Conservation (phyloP, 2,797 vertebrate species). For the Alectoris magna region DNA sequence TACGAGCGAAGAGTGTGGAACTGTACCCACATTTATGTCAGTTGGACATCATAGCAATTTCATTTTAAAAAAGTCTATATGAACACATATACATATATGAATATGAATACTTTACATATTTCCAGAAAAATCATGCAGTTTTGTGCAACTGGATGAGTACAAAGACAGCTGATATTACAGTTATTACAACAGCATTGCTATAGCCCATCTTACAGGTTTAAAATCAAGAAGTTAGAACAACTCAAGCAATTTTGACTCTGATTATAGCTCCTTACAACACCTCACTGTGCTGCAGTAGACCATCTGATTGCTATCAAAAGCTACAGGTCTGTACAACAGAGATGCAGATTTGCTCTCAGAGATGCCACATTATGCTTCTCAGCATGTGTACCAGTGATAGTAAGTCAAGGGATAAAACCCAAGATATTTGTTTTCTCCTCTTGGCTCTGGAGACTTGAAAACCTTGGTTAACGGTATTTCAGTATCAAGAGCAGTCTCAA, state of each 20-base stretch:
- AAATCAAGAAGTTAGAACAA: not conserved
- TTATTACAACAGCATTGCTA: not conserved
- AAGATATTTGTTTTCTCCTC: not conserved
- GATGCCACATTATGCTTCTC: not conserved
- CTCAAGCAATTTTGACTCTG: not conserved
- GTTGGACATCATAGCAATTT: not conserved
- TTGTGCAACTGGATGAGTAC: not conserved
- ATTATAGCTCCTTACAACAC: not conserved
- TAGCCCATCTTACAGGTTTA: not conserved
- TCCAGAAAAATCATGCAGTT: not conserved
- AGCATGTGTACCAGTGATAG: not conserved
- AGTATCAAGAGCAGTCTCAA: not conserved
- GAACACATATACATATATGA: not conserved
- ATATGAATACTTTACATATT: not conserved
- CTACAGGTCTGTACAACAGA: not conserved
- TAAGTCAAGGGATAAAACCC: not conserved
- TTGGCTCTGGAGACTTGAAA: not conserved
- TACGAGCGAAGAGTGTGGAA: not conserved
- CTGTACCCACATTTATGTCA: not conserved
- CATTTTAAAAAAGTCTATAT: not conserved
- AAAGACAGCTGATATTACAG: not conserved
- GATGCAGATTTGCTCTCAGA: not conserved
- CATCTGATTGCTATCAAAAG: not conserved
- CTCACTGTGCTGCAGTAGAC: not conserved
- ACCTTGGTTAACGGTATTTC: not conserved